These are phyloP conservation scores for Julus scandinavius DNA, from an alignment of 2,888 invertebrate genomes.

Conservation along the genomic window DNA sequence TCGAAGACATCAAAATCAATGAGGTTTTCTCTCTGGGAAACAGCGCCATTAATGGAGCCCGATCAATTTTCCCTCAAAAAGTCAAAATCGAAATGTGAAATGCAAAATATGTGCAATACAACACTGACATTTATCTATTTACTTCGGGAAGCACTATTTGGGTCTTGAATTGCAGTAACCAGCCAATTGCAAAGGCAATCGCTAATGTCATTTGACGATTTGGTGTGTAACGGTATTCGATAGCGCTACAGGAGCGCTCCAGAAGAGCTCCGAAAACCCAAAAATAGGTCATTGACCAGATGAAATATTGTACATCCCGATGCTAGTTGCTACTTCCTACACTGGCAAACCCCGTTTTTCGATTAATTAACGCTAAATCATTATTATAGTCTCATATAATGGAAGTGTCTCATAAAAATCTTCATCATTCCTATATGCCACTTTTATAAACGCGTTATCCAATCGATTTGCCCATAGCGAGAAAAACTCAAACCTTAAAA, in stretches of 20 bases:
- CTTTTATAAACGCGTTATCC: background rate
- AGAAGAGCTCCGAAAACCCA: background rate
- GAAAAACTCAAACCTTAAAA: too few relatives aligned
- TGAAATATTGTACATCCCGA: background rate
- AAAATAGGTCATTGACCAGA: constrained; percentile 22
- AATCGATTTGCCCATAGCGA: too few relatives aligned
- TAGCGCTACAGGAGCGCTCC: background rate
- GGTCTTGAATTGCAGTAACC: too few relatives aligned
- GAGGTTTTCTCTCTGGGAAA: background rate
- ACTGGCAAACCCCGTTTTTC: background rate
- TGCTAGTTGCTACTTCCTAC: background rate
- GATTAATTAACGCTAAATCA: constrained; percentile 23
- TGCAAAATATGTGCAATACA: background rate
- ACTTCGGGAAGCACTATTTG: too few relatives aligned
- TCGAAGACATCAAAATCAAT: constrained; percentile 4
- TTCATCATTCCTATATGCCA: background rate
- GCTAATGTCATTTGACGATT: too few relatives aligned
- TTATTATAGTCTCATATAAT: background rate
- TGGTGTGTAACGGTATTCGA: background rate
- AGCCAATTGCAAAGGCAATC: too few relatives aligned
- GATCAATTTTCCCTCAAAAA: background rate
- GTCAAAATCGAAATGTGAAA: background rate
- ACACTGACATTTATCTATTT: background rate
- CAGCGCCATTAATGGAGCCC: background rate
- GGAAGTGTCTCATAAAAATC: background rate